A percentile compares a stretch with the other conserved stretches of the same genome.
Conservation (phyloP, 2,888 invertebrate genomes). For the Selenia dentaria region DNA sequence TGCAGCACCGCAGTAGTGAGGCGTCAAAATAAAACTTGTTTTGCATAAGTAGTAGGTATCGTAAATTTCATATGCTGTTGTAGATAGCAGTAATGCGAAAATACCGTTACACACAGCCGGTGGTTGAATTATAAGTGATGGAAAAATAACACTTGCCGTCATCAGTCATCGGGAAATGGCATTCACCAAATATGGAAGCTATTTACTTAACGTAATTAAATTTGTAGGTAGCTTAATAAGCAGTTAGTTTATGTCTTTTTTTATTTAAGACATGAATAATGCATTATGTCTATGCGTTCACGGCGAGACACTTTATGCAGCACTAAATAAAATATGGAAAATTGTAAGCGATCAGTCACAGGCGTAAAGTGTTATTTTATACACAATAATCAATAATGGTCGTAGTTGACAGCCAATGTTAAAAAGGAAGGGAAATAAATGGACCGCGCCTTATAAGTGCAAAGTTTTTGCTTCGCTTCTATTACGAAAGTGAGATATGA, state of each 20-base stretch:
- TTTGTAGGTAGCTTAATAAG: conserved; percentile 12
- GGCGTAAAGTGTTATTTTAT: background rate
- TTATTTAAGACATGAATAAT: conserved; percentile 10
- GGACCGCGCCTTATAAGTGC: background rate
- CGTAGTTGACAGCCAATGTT: too few relatives aligned
- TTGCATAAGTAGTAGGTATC: background rate
- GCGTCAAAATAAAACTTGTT: conserved; percentile 45
- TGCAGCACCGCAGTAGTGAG: conserved; percentile 15
- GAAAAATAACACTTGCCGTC: conserved; percentile 8
- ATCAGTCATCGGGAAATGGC: conserved; percentile 10
- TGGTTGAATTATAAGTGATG: background rate
- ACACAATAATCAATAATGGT: background rate
- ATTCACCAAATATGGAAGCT: conserved; percentile 10
- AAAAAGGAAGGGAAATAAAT: too few relatives aligned
- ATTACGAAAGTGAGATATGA: conserved; percentile 7
- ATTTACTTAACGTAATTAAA: conserved; percentile 12
- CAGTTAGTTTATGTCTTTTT: conserved; percentile 8
- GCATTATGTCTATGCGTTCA: background rate
- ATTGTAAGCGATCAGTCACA: background rate
- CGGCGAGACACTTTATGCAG: background rate
- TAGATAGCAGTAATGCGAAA: too few relatives aligned
- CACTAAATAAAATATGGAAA: background rate
- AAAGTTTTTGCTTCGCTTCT: background rate
- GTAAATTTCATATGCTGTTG: too few relatives aligned
- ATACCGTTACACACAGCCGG: too few relatives aligned